Evolutionary conservation across 2,888 invertebrate genomes (phyloP).

Genomic region (Xylota sylvarum): DNA sequence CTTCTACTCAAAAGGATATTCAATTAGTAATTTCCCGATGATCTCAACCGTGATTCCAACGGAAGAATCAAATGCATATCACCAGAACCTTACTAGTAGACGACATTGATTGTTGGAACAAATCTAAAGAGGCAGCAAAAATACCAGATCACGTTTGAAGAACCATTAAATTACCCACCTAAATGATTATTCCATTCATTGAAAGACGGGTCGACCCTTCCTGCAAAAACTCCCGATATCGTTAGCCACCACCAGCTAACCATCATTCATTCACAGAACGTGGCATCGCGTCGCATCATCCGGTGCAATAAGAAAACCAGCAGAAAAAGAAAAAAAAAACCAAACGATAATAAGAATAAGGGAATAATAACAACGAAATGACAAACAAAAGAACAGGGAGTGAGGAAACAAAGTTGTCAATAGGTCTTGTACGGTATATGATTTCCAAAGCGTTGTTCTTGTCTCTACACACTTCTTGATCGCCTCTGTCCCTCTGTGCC

Average conservation of each 20-base stretch:
- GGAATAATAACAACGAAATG: slow-evolving; percentile 50
- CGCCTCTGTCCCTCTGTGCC: slow-evolving; percentile 12
- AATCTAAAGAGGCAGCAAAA: slow-evolving; percentile 10
- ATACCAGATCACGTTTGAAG: slow-evolving; percentile 42
- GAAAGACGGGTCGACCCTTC: slow-evolving; percentile 40
- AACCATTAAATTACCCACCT: slow-evolving; percentile 56
- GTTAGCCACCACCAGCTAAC: slow-evolving; percentile 64
- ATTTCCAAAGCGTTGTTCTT: slow-evolving; percentile 67
- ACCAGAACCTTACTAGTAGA: background rate
- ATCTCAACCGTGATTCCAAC: slow-evolving; percentile 17
- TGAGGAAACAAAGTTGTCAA: slow-evolving; percentile 72
- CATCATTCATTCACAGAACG: slow-evolving; percentile 76
- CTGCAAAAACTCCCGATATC: slow-evolving; percentile 41
- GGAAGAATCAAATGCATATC: background rate
- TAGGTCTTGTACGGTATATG: slow-evolving; percentile 75
- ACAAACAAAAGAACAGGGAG: slow-evolving; percentile 53
- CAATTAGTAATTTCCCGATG: background rate
- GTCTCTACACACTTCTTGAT: slow-evolving; percentile 13
- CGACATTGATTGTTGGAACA: slow-evolving; percentile 11
- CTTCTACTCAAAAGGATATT: background rate
- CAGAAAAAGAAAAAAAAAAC: slow-evolving; percentile 3
- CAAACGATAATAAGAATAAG: slow-evolving; percentile 34
- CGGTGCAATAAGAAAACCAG: slow-evolving; percentile 38
- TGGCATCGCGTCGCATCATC: slow-evolving; percentile 72
- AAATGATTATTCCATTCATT: slow-evolving; percentile 69